Conservation (phyloP, 2,797 vertebrate genomes). For the Poeciliopsis gracilis region DNA sequence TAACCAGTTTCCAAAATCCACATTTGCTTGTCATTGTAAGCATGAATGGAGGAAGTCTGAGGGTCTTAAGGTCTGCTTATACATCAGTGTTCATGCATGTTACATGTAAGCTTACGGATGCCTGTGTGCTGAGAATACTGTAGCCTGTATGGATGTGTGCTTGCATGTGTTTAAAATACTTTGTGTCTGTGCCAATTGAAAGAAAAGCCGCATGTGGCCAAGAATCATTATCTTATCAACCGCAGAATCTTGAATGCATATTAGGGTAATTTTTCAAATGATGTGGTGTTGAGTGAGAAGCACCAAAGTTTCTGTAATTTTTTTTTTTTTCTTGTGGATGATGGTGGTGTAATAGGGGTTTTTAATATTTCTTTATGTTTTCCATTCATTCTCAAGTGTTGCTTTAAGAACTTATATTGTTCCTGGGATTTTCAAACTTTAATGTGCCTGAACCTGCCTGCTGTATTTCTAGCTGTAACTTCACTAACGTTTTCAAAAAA, state of each 20-base stretch:
- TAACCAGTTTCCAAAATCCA: slow-evolving; percentile 72
- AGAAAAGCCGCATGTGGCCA: slow-evolving; percentile 69
- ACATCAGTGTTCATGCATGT: slow-evolving; percentile 24
- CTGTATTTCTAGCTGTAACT: background rate
- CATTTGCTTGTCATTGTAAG: slow-evolving; percentile 72
- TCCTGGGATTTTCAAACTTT: background rate
- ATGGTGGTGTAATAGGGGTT: slow-evolving; percentile 68
- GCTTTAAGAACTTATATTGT: slow-evolving; percentile 11
- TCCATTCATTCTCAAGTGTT: slow-evolving; percentile 65
- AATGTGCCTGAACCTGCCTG: background rate
- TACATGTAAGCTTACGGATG: slow-evolving; percentile 33
- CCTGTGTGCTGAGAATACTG: slow-evolving; percentile 12
- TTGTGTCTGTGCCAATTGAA: slow-evolving; percentile 37
- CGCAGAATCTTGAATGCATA: slow-evolving; percentile 83
- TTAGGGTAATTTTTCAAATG: slow-evolving; percentile 83
- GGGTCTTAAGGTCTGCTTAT: slow-evolving; percentile 37
- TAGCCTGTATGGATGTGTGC: slow-evolving; percentile 4
- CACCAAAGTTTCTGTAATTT: slow-evolving; percentile 76
- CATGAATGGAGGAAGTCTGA: slow-evolving; percentile 43
- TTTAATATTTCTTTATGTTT: slow-evolving; percentile 70
- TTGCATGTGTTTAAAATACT: slow-evolving; percentile 8
- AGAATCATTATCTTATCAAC: slow-evolving; percentile 84
- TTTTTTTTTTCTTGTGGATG: slow-evolving; percentile 26
- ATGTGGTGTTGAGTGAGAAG: slow-evolving; percentile 87
- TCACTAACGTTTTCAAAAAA: background rate